Conservation (phyloP, 2,797 vertebrate genomes). For the Salarias fasciatus region DNA sequence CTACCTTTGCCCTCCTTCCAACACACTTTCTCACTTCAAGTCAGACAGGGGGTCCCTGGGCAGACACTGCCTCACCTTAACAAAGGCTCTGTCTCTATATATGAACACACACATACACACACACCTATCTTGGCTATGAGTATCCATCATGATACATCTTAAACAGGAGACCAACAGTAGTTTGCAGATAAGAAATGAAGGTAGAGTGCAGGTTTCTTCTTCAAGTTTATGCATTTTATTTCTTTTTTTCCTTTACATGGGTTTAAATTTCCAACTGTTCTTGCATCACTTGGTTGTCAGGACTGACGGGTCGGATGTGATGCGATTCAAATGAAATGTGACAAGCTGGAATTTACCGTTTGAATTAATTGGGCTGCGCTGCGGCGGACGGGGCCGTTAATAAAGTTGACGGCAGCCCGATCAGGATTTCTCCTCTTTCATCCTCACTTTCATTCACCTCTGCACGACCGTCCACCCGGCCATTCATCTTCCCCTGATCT, state of each 20-base stretch:
- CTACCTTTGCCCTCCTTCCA: slow-evolving; percentile 60
- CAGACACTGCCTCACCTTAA: slow-evolving; percentile 43
- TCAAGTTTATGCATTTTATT: slow-evolving; percentile 16
- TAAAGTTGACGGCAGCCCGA: slow-evolving; percentile 58
- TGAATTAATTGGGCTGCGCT: slow-evolving; percentile 68
- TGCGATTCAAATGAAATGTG: slow-evolving; percentile 61
- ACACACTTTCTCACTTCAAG: slow-evolving; percentile 64
- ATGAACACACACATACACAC: slow-evolving; percentile 30
- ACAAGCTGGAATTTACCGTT: slow-evolving; percentile 69
- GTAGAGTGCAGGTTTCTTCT: not conserved
- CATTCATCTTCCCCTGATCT: slow-evolving; percentile 20
- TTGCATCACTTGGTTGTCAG: slow-evolving; percentile 32
- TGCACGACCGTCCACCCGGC: slow-evolving; percentile 7
- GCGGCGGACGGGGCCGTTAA: slow-evolving; percentile 56
- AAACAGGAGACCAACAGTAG: slow-evolving; percentile 26
- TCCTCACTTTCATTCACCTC: slow-evolving; percentile 20
- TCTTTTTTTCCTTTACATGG: slow-evolving; percentile 15
- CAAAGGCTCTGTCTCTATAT: slow-evolving; percentile 22
- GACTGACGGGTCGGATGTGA: slow-evolving; percentile 54
- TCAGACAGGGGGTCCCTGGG: slow-evolving; percentile 77
- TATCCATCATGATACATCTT: slow-evolving; percentile 43
- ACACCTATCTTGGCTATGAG: slow-evolving; percentile 36
- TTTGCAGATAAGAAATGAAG: slow-evolving; percentile 34
- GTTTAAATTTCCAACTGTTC: slow-evolving; percentile 6
- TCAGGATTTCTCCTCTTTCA: slow-evolving; percentile 33